Conservation (phyloP, 1,140 invertebrate genomes). For the Aphis craccivora region DNA sequence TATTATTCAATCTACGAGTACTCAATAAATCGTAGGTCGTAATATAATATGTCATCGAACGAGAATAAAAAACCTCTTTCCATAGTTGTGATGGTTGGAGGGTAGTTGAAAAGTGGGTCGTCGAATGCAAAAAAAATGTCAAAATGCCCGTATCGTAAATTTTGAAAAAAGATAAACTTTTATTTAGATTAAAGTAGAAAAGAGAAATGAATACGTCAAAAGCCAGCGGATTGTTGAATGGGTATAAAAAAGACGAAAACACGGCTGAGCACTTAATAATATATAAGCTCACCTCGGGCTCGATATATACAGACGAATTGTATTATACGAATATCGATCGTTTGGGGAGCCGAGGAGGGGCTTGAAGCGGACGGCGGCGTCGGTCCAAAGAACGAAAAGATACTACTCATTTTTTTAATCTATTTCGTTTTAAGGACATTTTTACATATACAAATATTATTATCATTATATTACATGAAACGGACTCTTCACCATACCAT, state of each 20-base stretch:
- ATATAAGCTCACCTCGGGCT: not conserved
- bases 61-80: not conserved
- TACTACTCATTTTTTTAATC: not conserved
- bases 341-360: not conserved
- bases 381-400: not conserved
- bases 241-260: not conserved
- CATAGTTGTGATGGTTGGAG: not conserved
- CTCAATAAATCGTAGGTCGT: not conserved
- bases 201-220: not conserved
- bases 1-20: conserved; percentile 13
- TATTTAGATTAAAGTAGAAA: not conserved
- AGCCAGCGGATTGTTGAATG: not conserved
- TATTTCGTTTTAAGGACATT: not conserved
- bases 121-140: not conserved
- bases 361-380: not conserved
- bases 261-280: conserved; percentile 8
- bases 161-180: not conserved
- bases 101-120: not conserved
- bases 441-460: not conserved
- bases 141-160: not conserved
- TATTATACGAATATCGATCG: conserved; percentile 24
- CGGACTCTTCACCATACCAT: not conserved
- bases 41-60: not conserved
- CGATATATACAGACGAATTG: not conserved
- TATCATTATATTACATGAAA: not conserved